Evolutionary conservation across 2,888 invertebrate genomes (phyloP).

Genomic region (Melinaea marsaeus): DNA sequence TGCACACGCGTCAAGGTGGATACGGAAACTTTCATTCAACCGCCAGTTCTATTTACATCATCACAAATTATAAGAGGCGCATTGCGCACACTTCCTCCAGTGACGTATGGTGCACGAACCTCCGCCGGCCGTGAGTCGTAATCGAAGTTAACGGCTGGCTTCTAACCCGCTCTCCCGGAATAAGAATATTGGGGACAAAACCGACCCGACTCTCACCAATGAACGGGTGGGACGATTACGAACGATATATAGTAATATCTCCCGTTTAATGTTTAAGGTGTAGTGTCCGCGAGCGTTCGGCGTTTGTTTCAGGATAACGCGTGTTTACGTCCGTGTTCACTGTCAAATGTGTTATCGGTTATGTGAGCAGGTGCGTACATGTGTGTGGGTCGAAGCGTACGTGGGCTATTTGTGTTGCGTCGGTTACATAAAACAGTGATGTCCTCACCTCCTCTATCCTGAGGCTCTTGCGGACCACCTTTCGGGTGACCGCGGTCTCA

Average conservation of each 20-base stretch:
- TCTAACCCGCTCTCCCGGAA: slow-evolving; percentile 51
- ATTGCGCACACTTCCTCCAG: slow-evolving; percentile 65
- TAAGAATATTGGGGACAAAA: slow-evolving; percentile 47
- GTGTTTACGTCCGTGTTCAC: slow-evolving; percentile 72
- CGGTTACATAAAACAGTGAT: slow-evolving; percentile 68
- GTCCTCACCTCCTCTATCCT: slow-evolving; percentile 85
- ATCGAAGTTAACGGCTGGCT: slow-evolving; percentile 37
- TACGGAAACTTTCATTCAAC: slow-evolving; percentile 71
- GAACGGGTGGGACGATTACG: slow-evolving; percentile 17
- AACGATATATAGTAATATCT: slow-evolving; percentile 11
- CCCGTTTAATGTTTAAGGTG: slow-evolving; percentile 29
- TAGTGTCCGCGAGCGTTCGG: slow-evolving; percentile 31
- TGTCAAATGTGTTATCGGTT: slow-evolving; percentile 70
- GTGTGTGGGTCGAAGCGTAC: slow-evolving; percentile 44
- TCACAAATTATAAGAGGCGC: slow-evolving; percentile 63
- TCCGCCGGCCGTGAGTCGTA: slow-evolving; percentile 47
- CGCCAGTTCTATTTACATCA: slow-evolving; percentile 70
- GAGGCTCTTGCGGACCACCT: slow-evolving; percentile 83
- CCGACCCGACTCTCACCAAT: slow-evolving; percentile 43
- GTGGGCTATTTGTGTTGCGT: slow-evolving; percentile 62
- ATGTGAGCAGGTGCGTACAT: slow-evolving; percentile 67
- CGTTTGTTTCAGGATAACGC: slow-evolving; percentile 34
- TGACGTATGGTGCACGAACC: slow-evolving; percentile 56
- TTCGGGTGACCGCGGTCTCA: slow-evolving; percentile 83
- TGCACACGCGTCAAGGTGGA: slow-evolving; percentile 70